Conservation (phyloP, 2,888 invertebrate species). For the Hermodice carunculata region DNA sequence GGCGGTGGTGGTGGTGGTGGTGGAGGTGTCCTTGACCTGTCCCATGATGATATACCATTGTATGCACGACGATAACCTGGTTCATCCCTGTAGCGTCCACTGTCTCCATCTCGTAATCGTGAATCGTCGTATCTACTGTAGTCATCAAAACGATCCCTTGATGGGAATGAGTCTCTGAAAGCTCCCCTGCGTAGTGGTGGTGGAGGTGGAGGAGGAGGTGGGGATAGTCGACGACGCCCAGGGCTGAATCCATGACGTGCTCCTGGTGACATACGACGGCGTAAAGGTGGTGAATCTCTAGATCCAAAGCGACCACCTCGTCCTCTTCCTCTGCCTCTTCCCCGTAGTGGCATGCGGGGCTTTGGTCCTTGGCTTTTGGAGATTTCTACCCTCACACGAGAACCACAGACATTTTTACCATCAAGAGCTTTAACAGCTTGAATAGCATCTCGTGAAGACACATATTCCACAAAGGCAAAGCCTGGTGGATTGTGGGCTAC, state of each 20-base stretch:
- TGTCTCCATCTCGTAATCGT: no score
- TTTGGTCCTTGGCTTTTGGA: not conserved
- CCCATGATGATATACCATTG: not conserved
- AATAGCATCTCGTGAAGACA: not conserved
- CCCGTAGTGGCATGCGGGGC: not conserved
- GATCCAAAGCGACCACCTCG: not conserved
- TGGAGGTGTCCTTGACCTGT: not conserved
- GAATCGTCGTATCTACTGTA: no score
- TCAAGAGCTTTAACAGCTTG: not conserved
- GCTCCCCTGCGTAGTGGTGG: not conserved
- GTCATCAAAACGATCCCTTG: not conserved
- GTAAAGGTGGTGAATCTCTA: not conserved
- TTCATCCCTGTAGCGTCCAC: no score
- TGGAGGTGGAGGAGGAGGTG: no score
- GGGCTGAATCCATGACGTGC: not conserved
- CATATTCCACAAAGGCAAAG: constrained; percentile 20
- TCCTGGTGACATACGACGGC: not conserved
- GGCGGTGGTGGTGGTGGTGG: not conserved
- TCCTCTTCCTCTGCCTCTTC: not conserved
- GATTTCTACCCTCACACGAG: constrained; percentile 4
- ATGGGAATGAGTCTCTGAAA: not conserved
- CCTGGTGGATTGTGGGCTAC: constrained; percentile 26
- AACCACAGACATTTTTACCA: constrained; percentile 4
- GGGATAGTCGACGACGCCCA: not conserved
- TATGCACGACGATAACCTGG: no score